Evolutionary conservation across 2,797 vertebrate genomes (phyloP).

Genomic region (Echiichthys vipera): DNA sequence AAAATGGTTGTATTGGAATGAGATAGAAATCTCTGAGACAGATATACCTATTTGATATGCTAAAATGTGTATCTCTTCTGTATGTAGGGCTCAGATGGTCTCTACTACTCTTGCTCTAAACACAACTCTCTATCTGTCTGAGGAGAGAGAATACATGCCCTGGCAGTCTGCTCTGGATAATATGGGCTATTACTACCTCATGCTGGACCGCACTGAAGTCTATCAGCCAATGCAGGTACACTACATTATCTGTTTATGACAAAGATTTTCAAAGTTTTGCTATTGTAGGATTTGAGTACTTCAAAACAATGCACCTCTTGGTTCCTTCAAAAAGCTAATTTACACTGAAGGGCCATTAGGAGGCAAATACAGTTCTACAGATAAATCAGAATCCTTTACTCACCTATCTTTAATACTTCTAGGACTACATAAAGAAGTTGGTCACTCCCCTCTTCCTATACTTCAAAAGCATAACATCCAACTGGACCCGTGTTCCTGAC

Average conservation of each 20-base stretch:
- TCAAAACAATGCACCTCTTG: background rate
- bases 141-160: conserved; percentile 87
- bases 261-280: background rate
- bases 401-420: background rate
- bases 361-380: background rate
- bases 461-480: conserved; percentile 69
- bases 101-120: conserved; percentile 82
- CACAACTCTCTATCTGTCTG: conserved; percentile 85
- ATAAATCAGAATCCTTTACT: background rate
- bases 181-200: conserved; percentile 87
- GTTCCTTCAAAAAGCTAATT: background rate
- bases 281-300: background rate
- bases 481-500: conserved; percentile 57
- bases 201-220: conserved; percentile 90
- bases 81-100: conserved; percentile 63
- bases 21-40: background rate
- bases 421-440: conserved; percentile 87
- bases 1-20: background rate
- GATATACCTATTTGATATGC: background rate
- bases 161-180: conserved; percentile 89
- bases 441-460: conserved; percentile 83
- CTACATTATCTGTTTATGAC: background rate
- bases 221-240: conserved; percentile 88
- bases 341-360: background rate
- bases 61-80: background rate